Evolutionary conservation across 2,797 vertebrate species (phyloP).

Genomic region (Trachops cirrhosus): DNA sequence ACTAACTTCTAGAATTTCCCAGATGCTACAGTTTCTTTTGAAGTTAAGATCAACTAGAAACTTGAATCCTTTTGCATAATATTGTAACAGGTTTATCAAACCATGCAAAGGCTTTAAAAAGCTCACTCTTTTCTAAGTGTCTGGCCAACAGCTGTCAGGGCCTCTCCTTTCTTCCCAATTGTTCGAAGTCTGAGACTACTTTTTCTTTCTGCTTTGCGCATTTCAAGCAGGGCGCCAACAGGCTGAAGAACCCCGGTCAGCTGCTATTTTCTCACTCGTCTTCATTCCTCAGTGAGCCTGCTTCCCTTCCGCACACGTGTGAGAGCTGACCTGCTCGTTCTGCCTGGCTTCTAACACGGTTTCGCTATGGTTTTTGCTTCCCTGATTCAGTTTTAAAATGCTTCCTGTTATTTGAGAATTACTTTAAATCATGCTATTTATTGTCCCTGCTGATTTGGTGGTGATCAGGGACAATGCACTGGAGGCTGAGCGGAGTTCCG

Average conservation of each 20-base stretch:
- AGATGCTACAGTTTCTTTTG: neutral
- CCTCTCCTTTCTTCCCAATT: neutral
- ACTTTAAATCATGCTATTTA: neutral
- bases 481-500: neutral
- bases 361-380: neutral
- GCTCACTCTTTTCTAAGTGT: neutral
- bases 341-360: neutral
- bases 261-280: neutral
- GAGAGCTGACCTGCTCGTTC: neutral
- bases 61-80: neutral
- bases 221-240: neutral
- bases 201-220: neutral
- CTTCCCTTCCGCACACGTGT: neutral
- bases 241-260: neutral
- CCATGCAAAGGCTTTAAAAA: neutral
- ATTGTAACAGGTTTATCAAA: neutral
- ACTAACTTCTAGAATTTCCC: neutral
- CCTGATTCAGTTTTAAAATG: conserved; percentile 13
- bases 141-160: neutral
- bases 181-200: neutral
- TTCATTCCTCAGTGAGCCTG: neutral
- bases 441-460: neutral
- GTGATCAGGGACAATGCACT: neutral
- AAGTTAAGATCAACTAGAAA: neutral
- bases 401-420: conserved; percentile 13